Evolutionary conservation across 2,113 vertebrate species (phyloP).

Genomic region (Sebastes fasciatus): DNA sequence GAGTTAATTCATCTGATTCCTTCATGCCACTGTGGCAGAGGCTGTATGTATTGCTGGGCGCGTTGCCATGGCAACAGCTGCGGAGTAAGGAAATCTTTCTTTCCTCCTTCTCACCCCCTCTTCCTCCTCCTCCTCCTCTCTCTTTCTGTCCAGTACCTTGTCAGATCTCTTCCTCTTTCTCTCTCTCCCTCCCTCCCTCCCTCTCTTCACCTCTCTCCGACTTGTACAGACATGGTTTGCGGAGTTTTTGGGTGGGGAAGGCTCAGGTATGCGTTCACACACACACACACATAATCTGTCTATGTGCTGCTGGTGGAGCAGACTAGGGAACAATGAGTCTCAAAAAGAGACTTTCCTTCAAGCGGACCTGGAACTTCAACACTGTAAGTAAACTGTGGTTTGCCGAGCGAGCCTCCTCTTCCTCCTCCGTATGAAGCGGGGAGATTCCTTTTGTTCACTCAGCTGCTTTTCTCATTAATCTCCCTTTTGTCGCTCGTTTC

Average conservation of each 20-base stretch:
- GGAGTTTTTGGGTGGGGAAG: slow-evolving; percentile 80
- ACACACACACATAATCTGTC: slow-evolving; percentile 68
- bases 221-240: slow-evolving; percentile 87
- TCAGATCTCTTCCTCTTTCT: slow-evolving; percentile 66
- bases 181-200: slow-evolving; percentile 45
- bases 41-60: slow-evolving; percentile 70
- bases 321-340: slow-evolving; percentile 82
- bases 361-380: slow-evolving; percentile 77
- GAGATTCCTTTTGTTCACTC: slow-evolving; percentile 74
- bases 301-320: slow-evolving; percentile 68
- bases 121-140: slow-evolving; percentile 22
- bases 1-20: slow-evolving; percentile 69
- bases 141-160: slow-evolving; percentile 61
- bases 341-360: slow-evolving; percentile 85
- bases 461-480: slow-evolving; percentile 81
- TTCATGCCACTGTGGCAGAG: slow-evolving; percentile 70
- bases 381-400: slow-evolving; percentile 78
- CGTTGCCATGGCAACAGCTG: slow-evolving; percentile 75
- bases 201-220: slow-evolving; percentile 49
- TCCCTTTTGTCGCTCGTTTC: slow-evolving; percentile 50
- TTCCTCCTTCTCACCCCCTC: slow-evolving; percentile 42
- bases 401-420: slow-evolving; percentile 36
- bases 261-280: slow-evolving; percentile 80
- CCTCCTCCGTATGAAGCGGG: slow-evolving; percentile 32
- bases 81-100: slow-evolving; percentile 66